Evolutionary conservation across 2,113 vertebrate species (phyloP).

Genomic region (Solenodon paradoxus): DNA sequence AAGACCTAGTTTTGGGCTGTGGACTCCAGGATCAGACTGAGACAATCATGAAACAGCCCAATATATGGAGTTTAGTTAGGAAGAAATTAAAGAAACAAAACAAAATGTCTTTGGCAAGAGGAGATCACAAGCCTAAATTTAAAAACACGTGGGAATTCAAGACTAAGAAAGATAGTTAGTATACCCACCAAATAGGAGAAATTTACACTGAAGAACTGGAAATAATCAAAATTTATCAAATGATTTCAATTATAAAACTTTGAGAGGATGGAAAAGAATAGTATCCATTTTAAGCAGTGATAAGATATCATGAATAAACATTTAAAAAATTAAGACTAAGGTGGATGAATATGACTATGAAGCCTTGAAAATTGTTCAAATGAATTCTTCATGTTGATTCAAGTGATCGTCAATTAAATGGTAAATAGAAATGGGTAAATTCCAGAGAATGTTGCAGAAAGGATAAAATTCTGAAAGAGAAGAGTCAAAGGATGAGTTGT

Average conservation of each 20-base stretch:
- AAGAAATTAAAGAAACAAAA: neutral
- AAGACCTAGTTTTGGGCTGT: neutral
- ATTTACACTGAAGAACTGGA: neutral
- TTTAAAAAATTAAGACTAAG: neutral
- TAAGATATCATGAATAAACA: neutral
- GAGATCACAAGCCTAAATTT: neutral
- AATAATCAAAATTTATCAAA: neutral
- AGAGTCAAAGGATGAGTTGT: no score
- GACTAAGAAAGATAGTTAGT: neutral
- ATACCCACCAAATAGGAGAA: neutral
- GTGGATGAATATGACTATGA: neutral
- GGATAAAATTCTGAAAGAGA: neutral
- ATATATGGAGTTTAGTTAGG: neutral
- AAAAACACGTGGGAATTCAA: neutral
- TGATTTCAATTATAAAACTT: neutral
- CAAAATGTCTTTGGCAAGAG: neutral
- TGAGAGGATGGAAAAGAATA: neutral
- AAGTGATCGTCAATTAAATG: neutral
- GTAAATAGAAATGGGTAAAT: neutral
- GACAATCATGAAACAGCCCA: neutral
- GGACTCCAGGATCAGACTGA: neutral
- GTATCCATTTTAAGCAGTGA: conserved; percentile 14
- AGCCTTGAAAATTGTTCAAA: neutral
- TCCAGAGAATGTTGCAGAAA: neutral
- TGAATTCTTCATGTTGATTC: neutral